Conservation (phyloP, 2,888 invertebrate species). For the Holacanthella duospinosa region DNA sequence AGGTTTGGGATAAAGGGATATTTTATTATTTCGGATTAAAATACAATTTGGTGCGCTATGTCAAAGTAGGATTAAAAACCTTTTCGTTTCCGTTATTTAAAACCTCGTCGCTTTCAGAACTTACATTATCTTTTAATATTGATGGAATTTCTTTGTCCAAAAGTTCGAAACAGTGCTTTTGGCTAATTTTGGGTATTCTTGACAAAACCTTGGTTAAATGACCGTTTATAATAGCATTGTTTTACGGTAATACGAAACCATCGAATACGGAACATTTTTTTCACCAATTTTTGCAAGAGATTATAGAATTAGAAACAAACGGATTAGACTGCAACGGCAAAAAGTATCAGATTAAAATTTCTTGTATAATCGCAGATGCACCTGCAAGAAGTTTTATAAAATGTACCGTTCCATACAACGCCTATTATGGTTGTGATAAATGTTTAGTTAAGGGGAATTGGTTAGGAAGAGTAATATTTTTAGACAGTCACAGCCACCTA, state of each 20-base stretch:
- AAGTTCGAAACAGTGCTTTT: not conserved
- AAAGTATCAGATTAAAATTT: no score
- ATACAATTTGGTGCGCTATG: not conserved
- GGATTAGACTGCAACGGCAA: no score
- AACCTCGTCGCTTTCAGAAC: not conserved
- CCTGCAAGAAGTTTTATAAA: constrained; percentile 14
- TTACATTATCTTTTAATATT: not conserved
- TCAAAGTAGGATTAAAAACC: not conserved
- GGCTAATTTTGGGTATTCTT: constrained; percentile 1
- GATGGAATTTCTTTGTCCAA: not conserved
- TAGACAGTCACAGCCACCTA: constrained; percentile 1
- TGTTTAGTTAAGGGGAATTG: constrained; percentile 13
- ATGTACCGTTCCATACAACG: constrained; percentile 7
- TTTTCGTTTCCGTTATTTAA: not conserved
- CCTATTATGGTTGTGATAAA: constrained; percentile 13
- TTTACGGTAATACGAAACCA: no score
- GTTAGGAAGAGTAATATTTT: constrained; percentile 7
- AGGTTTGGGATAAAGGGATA: not conserved
- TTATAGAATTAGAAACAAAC: not conserved
- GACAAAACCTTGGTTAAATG: not conserved
- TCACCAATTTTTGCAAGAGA: not conserved
- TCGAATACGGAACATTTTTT: no score
- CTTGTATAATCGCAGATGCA: constrained; percentile 17
- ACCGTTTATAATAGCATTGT: constrained; percentile 5
- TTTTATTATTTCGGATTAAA: constrained; percentile 2